Base-by-base conservation (phyloP, 2,888 invertebrate species). In the Athrips mouffetella region DNA sequence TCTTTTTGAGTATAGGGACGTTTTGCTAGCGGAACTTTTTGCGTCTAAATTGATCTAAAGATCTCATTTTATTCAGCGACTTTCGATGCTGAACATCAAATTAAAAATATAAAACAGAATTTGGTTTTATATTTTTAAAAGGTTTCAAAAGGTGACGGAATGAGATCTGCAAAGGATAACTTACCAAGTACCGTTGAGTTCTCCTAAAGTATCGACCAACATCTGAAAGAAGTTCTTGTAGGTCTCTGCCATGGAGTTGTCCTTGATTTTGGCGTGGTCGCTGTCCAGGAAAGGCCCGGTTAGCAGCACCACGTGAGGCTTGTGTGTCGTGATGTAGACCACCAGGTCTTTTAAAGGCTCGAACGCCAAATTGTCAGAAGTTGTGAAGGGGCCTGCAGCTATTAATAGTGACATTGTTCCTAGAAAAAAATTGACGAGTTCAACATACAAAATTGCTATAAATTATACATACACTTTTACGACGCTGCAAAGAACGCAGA, bases 261-360 rank as follows among this genome's bases (percentile, higher is more conserved):
- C 90, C 31, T 81, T 86, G n/a, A 94, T 85, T 49, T 90, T 84
- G 10, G 89, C 78, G 73, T 94, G 93, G 16, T 91, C 90, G 7
- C 89, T 85, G 66, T 97, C 96, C 46, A 97, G 73, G 72, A 97
- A 95, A 0, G 98, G 97, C 0, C 98, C 98, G 8, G 94, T 90
- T 63, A 98, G 82, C 53, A 98, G 90, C 30, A 95, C 90, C 15
- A 97, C 82, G 73, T 98, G 93, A 0, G 98, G 98, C 59, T 90
- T 89, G 55, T 93, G 89, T 10, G 91, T 86, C 48, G 79, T 81
- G 0, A 96, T 91, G 64, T 93, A 91, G 11, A 89, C 70, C 7
- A 96, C 78, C 16, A 98, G 85, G 65, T 96, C 96, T 61, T 92
- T 91, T 29, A 98, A 80, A 0, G 97, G 96, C 65, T 96, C 94